Conservation (phyloP, 1,140 invertebrate genomes). For the Drosophila teissieri region DNA sequence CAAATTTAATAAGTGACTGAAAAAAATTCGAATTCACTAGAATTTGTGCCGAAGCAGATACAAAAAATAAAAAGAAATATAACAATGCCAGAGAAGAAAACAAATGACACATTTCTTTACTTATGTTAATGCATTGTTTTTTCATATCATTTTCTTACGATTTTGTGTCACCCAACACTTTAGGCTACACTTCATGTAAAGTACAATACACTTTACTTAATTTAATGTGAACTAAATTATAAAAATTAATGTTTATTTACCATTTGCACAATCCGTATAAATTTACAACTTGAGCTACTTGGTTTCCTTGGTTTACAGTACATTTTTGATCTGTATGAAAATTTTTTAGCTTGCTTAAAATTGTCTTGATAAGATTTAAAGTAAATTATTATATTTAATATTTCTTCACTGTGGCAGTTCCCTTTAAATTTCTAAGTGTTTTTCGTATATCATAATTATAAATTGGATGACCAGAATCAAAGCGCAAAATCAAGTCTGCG, state of each 20-base stretch:
- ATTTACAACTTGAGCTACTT: conserved; percentile 65
- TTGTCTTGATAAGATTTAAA: conserved; percentile 36
- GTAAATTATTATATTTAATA: conserved; percentile 1
- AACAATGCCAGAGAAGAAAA: conserved; percentile 30
- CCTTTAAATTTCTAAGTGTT: conserved; percentile 61
- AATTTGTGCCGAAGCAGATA: conserved; percentile 42
- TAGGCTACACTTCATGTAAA: conserved; percentile 37
- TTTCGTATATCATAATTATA: conserved; percentile 12
- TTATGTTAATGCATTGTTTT: conserved; percentile 28
- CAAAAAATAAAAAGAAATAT: conserved; percentile 3
- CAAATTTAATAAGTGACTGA: conserved; percentile 20
- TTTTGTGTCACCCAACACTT: conserved; percentile 55
- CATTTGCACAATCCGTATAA: conserved; percentile 47
- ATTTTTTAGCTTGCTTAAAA: conserved; percentile 37
- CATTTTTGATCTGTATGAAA: conserved; percentile 43
- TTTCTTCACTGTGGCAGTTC: not conserved
- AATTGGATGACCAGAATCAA: conserved; percentile 21
- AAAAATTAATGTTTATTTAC: conserved; percentile 32
- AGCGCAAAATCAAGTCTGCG: conserved; percentile 51
- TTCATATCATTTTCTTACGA: conserved; percentile 28
- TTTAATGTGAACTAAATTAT: conserved; percentile 43
- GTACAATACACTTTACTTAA: conserved; percentile 36
- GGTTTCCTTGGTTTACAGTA: conserved; percentile 45
- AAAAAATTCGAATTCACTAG: conserved; percentile 39
- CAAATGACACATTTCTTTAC: conserved; percentile 13